phyloP scores from a whole-genome alignment of 2,797 vertebrate genomes.

The Dromococcyx pavoninus region DNA sequence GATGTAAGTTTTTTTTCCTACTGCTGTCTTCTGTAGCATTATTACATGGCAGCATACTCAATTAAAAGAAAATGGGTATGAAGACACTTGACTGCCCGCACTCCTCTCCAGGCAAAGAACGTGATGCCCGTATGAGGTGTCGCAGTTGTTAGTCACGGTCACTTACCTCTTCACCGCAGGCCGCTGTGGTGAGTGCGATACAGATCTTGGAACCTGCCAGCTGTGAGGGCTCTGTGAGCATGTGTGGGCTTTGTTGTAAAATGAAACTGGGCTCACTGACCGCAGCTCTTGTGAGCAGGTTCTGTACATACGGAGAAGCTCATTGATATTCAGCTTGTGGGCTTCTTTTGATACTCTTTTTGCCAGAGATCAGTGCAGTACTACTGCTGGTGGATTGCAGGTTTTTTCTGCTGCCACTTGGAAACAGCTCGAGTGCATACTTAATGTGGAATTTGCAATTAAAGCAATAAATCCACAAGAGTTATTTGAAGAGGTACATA shows the following conservation, averaged over 20 bases:
- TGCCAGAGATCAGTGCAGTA: not conserved
- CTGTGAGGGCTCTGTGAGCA: fast-evolving
- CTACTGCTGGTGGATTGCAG: not conserved
- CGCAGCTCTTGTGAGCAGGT: not conserved
- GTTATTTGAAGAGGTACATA: not conserved
- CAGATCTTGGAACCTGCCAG: not conserved
- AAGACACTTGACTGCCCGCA: not conserved
- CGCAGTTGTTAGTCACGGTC: not conserved
- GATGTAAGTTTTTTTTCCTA: not conserved
- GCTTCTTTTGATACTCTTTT: not conserved
- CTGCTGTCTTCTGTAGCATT: not conserved
- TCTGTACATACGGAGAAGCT: not conserved
- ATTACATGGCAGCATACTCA: not conserved
- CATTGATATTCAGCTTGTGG: not conserved
- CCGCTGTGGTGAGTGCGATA: fast-evolving
- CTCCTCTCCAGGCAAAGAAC: not conserved
- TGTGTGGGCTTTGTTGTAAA: not conserved
- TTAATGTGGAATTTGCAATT: not conserved
- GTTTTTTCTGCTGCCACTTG: not conserved
- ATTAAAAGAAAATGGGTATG: not conserved
- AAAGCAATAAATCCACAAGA: not conserved
- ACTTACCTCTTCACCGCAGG: not conserved
- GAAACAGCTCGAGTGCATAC: not conserved
- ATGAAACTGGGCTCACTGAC: fast-evolving
- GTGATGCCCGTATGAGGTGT: fast-evolving